Base-by-base conservation (phyloP, 2,888 invertebrate genomes). In the Epiperipatus broadwayi region DNA sequence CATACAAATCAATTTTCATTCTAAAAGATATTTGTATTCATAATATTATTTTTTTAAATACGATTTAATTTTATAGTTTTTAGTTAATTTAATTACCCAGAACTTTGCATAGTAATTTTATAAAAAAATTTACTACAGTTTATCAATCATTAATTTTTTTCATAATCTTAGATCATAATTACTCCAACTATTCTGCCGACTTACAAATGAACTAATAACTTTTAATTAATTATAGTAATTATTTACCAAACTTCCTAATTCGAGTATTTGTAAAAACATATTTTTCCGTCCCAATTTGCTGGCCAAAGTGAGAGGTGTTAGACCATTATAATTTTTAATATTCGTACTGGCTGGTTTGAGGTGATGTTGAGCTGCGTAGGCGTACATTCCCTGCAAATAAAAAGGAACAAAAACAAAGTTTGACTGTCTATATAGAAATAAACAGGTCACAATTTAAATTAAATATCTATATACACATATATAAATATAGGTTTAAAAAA, bases 191-290 rank as follows among this genome's bases (percentile, higher is more conserved):
- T n/a, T n/a, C 8, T 15, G 19, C 5, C 18, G 16, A 44, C 51
- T 43, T 43, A 58, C 56, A 44, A 57, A 52, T 43, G 56, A 54
- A 48, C 54, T 85, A n/a, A n/a, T n/a, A n/a, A n/a, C n/a, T n/a
- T 10, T 3, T 19, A 39, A n/a, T 16, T 37, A 20, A 35, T 14
- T 8, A n/a, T 1, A 12, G 14, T 10, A 15, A 50, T 55, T 52
- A 47, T 59, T 58, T 31, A 55, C 48, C 42, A 56, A 54, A 35
- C 53, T 53, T n/a, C n/a, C n/a, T 5, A 95, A 68, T 58, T 97
- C 95, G 59, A 97, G 68, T 85, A 97, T 95, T 65, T 93, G 93
- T 47, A 83, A 72, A 65, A 97, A 97, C 46, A 97, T 89, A 50
- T 85, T 81, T 22, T 87, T 85, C 40, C 95, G 73, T 39, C 95